Evolutionary conservation across 2,113 vertebrate genomes (phyloP).

Genomic region (Rhombomys opimus): DNA sequence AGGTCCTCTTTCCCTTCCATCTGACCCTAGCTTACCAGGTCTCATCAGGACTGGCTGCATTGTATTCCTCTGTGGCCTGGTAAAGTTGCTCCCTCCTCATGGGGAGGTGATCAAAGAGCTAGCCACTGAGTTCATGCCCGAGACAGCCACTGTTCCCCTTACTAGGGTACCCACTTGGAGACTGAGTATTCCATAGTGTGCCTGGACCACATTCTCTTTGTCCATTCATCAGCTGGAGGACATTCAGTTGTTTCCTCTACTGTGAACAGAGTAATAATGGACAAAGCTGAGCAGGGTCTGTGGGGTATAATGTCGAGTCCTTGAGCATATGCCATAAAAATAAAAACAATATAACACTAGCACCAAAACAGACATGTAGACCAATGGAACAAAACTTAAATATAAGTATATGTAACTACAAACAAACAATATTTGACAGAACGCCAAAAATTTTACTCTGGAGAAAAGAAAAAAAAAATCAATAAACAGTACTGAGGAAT

Average conservation of each 20-base stretch:
- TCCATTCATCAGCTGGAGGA: neutral
- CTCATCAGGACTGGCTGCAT: too few species aligned
- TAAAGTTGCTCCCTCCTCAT: too few species aligned
- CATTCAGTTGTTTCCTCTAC: neutral
- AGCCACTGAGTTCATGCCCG: too few species aligned
- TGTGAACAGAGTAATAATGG: neutral
- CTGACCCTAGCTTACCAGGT: too few species aligned
- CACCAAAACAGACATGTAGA: neutral
- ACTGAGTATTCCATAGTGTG: neutral
- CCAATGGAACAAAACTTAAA: neutral
- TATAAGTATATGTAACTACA: neutral
- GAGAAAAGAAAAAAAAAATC: neutral
- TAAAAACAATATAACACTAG: too few species aligned
- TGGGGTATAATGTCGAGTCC: fast-evolving
- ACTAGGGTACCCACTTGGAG: too few species aligned
- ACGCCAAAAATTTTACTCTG: neutral
- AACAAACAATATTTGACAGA: neutral
- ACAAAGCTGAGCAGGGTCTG: neutral
- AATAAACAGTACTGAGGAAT: neutral
- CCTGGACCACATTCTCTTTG: neutral
- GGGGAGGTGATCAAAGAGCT: too few species aligned
- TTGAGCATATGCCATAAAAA: neutral
- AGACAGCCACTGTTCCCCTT: too few species aligned
- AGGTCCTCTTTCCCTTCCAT: too few species aligned
- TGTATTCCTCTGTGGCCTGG: too few species aligned